Conservation (phyloP, 2,888 invertebrate genomes). For the Dendrolimus pini region DNA sequence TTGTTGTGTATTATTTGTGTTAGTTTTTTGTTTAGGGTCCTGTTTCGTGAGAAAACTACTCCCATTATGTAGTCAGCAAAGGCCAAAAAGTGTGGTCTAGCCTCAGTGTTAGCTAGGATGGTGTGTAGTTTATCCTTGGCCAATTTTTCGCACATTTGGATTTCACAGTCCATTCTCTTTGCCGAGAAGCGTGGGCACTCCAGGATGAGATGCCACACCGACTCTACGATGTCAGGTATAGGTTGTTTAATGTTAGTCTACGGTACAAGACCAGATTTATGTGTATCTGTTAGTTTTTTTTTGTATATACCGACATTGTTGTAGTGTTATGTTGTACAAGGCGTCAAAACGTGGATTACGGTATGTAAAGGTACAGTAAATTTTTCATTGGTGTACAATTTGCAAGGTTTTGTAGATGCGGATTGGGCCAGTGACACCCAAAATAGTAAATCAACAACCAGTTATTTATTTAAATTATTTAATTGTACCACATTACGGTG, state of each 20-base stretch:
- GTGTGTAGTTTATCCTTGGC: no score
- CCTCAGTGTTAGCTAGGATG: no score
- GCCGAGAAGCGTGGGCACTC: no score
- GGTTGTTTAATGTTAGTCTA: constrained; percentile 8
- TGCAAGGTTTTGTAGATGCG: constrained; percentile 16
- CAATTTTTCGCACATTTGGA: no score
- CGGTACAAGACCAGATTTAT: constrained; percentile 11
- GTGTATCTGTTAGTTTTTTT: constrained; percentile 5
- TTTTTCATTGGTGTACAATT: constrained; percentile 12
- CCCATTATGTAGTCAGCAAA: no score
- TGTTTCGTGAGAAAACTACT: no score
- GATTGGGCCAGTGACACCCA: constrained; percentile 17
- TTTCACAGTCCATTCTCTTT: no score
- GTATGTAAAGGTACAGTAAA: constrained; percentile 13
- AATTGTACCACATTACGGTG: constrained; percentile 17
- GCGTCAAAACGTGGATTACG: constrained; percentile 14
- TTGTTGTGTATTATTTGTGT: no score
- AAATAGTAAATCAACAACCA: constrained; percentile 19
- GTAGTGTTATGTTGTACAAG: constrained; percentile 11
- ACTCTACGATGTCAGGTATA: no score
- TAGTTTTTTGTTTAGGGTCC: no score
- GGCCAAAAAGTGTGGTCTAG: no score
- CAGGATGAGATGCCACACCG: no score
- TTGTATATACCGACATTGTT: constrained; percentile 6
- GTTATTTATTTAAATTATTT: constrained; percentile 14